A percentile compares a stretch with the other conserved stretches of the same genome.
phyloP scores from a whole-genome alignment of 1,140 invertebrate genomes.

The Pseudomyrmex concolor region DNA sequence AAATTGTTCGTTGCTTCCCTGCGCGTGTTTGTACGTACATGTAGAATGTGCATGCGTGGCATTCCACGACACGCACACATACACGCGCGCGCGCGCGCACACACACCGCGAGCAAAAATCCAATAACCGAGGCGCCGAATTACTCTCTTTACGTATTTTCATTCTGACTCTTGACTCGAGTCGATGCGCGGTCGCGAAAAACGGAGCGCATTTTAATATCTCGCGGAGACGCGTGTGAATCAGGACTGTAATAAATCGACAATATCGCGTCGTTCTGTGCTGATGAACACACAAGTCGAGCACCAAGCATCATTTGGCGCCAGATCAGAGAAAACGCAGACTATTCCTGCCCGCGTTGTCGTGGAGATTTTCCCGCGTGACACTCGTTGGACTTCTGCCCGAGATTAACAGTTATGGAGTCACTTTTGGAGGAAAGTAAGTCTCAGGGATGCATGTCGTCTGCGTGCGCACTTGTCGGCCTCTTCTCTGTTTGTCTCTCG shows the following conservation, averaged over 20 bases:
- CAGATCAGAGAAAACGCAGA: slow-evolving; percentile 28
- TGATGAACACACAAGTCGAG: slow-evolving; percentile 31
- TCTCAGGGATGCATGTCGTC: slow-evolving; percentile 14
- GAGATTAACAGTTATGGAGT: slow-evolving; percentile 16
- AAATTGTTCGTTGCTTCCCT: neutral
- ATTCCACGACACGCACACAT: neutral
- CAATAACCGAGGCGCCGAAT: slow-evolving; percentile 19
- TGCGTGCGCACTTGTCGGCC: slow-evolving; percentile 16
- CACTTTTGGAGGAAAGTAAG: slow-evolving; percentile 38
- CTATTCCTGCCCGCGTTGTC: neutral
- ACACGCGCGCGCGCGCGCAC: neutral
- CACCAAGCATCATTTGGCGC: slow-evolving; percentile 52
- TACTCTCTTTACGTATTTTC: slow-evolving; percentile 6
- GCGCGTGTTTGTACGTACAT: neutral
- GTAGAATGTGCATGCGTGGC: neutral
- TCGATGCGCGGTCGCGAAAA: neutral
- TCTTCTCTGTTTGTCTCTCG: neutral
- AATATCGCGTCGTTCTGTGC: neutral
- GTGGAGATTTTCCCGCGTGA: slow-evolving; percentile 39
- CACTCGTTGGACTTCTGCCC: slow-evolving; percentile 50
- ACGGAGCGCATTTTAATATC: neutral
- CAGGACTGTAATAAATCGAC: neutral
- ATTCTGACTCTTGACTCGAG: slow-evolving; percentile 33
- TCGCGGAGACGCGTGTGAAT: neutral
- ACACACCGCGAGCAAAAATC: neutral